phyloP scores from a whole-genome alignment of 2,888 invertebrate genomes.

The Lacanobia oleracea region DNA sequence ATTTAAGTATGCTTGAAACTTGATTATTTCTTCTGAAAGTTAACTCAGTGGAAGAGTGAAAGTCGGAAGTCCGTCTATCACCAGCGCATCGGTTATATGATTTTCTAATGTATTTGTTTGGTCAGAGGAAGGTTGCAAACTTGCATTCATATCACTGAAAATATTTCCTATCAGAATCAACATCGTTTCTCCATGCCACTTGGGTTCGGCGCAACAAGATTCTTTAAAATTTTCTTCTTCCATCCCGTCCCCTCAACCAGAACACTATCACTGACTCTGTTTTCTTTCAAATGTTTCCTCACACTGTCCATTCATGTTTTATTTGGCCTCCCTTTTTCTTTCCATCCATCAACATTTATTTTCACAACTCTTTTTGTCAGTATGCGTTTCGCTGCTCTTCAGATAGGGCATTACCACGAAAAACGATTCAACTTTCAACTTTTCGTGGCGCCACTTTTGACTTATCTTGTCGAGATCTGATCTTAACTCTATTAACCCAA shows the following conservation, averaged over 20 bases:
- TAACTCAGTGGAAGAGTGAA: background rate
- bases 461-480: background rate
- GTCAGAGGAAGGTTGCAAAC: background rate
- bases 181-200: background rate
- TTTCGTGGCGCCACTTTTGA: background rate
- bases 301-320: too few species aligned
- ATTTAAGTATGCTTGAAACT: background rate
- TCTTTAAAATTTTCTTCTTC: background rate
- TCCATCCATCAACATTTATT: too few species aligned
- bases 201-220: background rate
- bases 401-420: background rate
- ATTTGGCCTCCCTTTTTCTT: too few species aligned
- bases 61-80: background rate
- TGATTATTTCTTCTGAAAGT: background rate
- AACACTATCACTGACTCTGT: background rate
- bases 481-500: background rate
- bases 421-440: background rate
- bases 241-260: background rate
- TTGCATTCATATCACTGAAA: too few species aligned
- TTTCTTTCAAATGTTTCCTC: too few species aligned
- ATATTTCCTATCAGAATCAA: background rate
- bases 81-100: background rate
- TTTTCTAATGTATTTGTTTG: background rate
- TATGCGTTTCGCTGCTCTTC: background rate
- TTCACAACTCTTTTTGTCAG: background rate